Base-by-base conservation (phyloP, 2,888 invertebrate species). In the Aporophyla nigra region DNA sequence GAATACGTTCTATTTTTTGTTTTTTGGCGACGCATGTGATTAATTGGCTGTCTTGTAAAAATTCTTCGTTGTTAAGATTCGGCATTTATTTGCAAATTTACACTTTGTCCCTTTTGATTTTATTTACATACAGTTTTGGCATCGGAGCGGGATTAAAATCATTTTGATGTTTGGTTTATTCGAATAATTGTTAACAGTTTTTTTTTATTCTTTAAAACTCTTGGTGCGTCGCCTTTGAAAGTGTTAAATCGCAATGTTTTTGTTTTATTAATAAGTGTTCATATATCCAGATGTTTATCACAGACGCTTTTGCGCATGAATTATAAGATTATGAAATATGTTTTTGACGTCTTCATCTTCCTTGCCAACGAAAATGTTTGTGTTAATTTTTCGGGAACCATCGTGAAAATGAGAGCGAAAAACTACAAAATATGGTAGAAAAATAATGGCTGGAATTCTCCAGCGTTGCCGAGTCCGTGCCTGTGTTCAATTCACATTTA, bases 1-100 rank as follows among this genome's bases (percentile, higher is more conserved):
- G 90, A 91, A 88, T 85, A 90, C 88, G 89, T 89, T 93, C 92
- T 94, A 92, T 93, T 94, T 93, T 92, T 91, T 90, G 91, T 91
- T 91, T 92, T 87, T 79, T 75, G 91, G 91, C 89, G 88, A 91
- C 91, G 88, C 85, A 68, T 81, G 88, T 93, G 93, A 95, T 95
- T 93, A 93, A 95, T 95, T 92, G 87, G 87, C 83, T 90, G 93
- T 92, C 94, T 91, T 85, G 88, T 89, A 86, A 87, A 87, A 86
- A 89, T 82, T 83, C 78, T 80, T 82, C 63, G 71, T 77, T 80
- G 74, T 81, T 83, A 76, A 81, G 63, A 74, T 78, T 77, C 66
- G 62, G 74, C 71, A 78, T 84, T 80, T 85, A 86, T 86, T 88
- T 81, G 86, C 84, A 78, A 77, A 76, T 76, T 82, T 51, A 78